phyloP scores from a whole-genome alignment of 2,797 vertebrate genomes.

The Pogonophryne albipinna region DNA sequence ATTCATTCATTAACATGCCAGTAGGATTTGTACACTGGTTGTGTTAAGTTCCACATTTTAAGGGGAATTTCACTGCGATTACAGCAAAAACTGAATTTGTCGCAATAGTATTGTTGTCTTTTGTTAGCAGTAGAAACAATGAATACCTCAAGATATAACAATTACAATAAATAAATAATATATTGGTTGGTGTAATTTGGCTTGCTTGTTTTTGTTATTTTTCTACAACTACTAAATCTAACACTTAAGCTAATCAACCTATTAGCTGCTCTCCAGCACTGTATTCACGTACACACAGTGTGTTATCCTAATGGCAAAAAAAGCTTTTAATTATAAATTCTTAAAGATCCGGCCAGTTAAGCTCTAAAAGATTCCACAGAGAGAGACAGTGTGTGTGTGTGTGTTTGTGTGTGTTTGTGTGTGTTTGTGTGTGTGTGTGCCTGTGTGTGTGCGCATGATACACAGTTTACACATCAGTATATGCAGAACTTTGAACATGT shows the following conservation, averaged over 20 bases:
- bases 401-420: no score
- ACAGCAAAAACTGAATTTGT: neutral
- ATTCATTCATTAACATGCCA: neutral
- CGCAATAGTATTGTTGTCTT: neutral
- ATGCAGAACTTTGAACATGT: conserved; percentile 30
- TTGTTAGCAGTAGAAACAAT: neutral
- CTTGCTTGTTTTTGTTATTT: no score
- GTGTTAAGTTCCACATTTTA: no score
- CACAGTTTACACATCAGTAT: conserved; percentile 25
- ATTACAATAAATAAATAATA: no score
- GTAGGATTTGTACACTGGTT: no score
- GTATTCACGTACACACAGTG: conserved; percentile 3
- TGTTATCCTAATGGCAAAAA: conserved; percentile 18
- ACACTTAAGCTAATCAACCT: neutral
- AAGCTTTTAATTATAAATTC: conserved; percentile 34
- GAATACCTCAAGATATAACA: neutral
- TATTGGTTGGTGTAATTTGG: no score
- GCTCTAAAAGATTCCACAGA: conserved; percentile 22
- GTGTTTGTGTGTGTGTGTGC: neutral
- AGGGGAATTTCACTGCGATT: no score
- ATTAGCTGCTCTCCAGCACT: neutral
- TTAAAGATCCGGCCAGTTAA: conserved; percentile 18
- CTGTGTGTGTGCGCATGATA: neutral
- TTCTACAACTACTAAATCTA: neutral
- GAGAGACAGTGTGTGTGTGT: conserved; percentile 1